Percentiles rank a stretch among this genome's conserved stretches.
These are phyloP conservation scores for Gouania willdenowi DNA, from an alignment of 2,797 vertebrate species.

Conservation along the genomic window DNA sequence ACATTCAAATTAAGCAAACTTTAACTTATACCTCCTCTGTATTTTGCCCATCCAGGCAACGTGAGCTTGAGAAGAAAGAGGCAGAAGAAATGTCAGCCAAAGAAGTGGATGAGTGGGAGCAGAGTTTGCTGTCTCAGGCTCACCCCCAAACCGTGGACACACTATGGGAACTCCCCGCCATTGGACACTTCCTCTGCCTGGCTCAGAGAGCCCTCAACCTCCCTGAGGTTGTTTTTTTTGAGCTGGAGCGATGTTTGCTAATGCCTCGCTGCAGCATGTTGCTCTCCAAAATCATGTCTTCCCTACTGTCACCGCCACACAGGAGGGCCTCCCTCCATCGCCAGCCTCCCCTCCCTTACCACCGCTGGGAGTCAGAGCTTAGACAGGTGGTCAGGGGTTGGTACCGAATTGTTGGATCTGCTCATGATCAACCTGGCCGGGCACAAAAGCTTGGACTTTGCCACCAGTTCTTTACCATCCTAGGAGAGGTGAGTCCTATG, in stretches of 20 bases:
- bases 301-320: slow-evolving; percentile 87
- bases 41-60: slow-evolving; percentile 73
- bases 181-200: slow-evolving; percentile 97
- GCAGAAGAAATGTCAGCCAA: slow-evolving; percentile 93
- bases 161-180: slow-evolving; percentile 96
- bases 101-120: slow-evolving; percentile 96
- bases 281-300: slow-evolving; percentile 95
- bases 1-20: no score
- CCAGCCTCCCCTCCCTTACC: slow-evolving; percentile 84
- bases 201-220: slow-evolving; percentile 93
- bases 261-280: slow-evolving; percentile 95
- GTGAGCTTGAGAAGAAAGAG: slow-evolving; percentile 93
- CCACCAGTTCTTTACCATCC: slow-evolving; percentile 86
- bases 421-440: slow-evolving; percentile 77
- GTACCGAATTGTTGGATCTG: slow-evolving; percentile 83
- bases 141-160: slow-evolving; percentile 83
- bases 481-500: slow-evolving; percentile 88
- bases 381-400: slow-evolving; percentile 87
- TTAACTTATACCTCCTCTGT: no score
- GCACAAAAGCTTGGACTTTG: slow-evolving; percentile 91
- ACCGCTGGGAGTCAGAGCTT: slow-evolving; percentile 90
- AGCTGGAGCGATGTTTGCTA: slow-evolving; percentile 93
- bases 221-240: slow-evolving; percentile 95
- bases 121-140: slow-evolving; percentile 83
- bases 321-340: slow-evolving; percentile 85